These are phyloP conservation scores for Syrmaticus mikado DNA, from an alignment of 2,113 vertebrate genomes.

Conservation along the genomic window DNA sequence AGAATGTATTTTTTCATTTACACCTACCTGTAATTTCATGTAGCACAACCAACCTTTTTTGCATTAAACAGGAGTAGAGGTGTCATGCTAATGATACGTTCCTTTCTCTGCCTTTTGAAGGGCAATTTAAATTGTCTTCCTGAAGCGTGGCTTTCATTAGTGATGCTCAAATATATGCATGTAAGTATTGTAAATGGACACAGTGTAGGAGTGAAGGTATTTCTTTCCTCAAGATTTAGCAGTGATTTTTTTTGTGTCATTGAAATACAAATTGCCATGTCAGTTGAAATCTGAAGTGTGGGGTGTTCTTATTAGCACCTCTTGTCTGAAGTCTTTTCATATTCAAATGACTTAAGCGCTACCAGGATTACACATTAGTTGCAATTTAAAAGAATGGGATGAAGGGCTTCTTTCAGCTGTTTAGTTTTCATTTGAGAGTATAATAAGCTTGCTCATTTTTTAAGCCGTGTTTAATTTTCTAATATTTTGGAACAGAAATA, in stretches of 20 bases:
- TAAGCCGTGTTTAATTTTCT: slow-evolving; percentile 30
- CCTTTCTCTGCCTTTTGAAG: slow-evolving; percentile 59
- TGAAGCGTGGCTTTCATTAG: slow-evolving; percentile 50
- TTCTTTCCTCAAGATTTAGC: slow-evolving; percentile 30
- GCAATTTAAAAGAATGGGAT: slow-evolving; percentile 12
- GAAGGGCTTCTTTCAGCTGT: slow-evolving; percentile 17
- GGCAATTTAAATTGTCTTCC: slow-evolving; percentile 71
- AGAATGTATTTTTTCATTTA: slow-evolving; percentile 40
- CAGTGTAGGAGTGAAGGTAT: slow-evolving; percentile 55
- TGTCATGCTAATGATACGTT: slow-evolving; percentile 73
- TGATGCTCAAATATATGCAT: slow-evolving; percentile 35
- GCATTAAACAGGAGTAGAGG: slow-evolving; percentile 17
- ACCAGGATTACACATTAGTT: slow-evolving; percentile 3
- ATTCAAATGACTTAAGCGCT: slow-evolving; percentile 72
- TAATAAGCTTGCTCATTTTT: slow-evolving; percentile 19
- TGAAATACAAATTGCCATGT: slow-evolving; percentile 69
- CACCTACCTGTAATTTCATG: slow-evolving; percentile 47
- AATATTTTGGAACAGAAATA: not conserved
- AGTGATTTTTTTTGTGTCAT: slow-evolving; percentile 25
- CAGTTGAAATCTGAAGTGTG: slow-evolving; percentile 26
- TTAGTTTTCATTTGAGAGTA: slow-evolving; percentile 26
- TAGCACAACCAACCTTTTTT: not conserved
- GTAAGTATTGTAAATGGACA: slow-evolving; percentile 23
- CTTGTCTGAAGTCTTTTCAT: slow-evolving; percentile 66
- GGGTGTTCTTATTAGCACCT: slow-evolving; percentile 59